Base-by-base conservation (phyloP, 37 sponge, comb jelly and placozoan species). In the Diacarnus erythraeanus region DNA sequence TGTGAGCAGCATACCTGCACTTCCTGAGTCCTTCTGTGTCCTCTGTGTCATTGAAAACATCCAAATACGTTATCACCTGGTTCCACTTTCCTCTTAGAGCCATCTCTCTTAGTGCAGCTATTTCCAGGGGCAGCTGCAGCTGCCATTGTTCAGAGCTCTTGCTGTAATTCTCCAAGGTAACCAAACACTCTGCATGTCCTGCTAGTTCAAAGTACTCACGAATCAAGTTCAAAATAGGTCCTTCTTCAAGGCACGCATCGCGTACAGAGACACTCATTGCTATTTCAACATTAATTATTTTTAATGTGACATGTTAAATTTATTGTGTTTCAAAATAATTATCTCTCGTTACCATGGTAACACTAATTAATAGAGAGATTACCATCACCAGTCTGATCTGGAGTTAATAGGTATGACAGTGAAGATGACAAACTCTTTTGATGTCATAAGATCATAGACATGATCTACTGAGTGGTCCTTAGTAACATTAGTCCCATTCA, bases 61-160 rank as follows among this genome's bases (percentile, higher is more conserved):
- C 29, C 44, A 96, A 22, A 44, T 69, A 85, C 23, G 85, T 72
- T 0, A 79, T 30, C 29, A 93, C 64, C 38, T 84, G 84, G n/a
- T 76, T 59, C 93, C 91, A 96, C 26, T 85, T 61, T 0, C 97
- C 97, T 20, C 59, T 58, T 65, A 89, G 39, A 0, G 81, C 57
- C 56, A 96, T 61, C 41, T 89, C 90, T 71, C 90, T 73, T 38
- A 95, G 64, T 67, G 75, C 86, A n/a, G 31, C 30, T 4, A 91
- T 29, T n/a, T 89, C 88, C 57, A 72, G 30, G 15, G 92, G 79
- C 21, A 83, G 40, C 54, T 42, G 39, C 59, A 47, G 10, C 43
- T 40, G 68, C 70, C 39, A 30, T 8, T 39, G 64, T 41, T 18
- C 38, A 18, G 23, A 33, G 64, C n/a, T 15, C 6, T 6, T 6